A percentile compares a stretch with the other conserved stretches of the same genome.
These are phyloP conservation scores for Oscheius sp. DNA, from an alignment of 2,888 invertebrate species.

Conservation along the genomic window DNA sequence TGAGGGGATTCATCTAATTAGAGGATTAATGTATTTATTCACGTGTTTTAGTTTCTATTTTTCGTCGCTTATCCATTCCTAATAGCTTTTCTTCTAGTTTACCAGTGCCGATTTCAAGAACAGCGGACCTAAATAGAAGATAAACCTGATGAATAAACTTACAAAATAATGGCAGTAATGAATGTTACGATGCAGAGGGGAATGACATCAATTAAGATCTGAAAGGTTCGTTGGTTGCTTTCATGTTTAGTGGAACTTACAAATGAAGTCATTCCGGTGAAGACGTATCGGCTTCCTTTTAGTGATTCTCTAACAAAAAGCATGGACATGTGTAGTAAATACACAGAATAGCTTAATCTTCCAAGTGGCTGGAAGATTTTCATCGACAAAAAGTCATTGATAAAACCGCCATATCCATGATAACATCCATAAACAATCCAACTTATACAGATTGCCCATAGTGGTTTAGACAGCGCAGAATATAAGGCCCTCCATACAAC, in stretches of 20 bases:
- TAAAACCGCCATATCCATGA: slow-evolving; percentile 9
- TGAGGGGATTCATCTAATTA: not conserved
- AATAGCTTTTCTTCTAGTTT: slow-evolving; percentile 18
- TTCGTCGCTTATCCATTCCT: slow-evolving; percentile 14
- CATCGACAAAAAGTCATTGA: slow-evolving; percentile 15
- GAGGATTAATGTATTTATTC: not conserved
- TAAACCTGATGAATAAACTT: not conserved
- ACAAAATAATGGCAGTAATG: slow-evolving; percentile 1
- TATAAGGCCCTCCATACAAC: slow-evolving; percentile 2
- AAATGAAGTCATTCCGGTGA: not conserved
- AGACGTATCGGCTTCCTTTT: slow-evolving; percentile 1
- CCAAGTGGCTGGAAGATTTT: slow-evolving; percentile 17
- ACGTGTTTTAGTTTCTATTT: not conserved
- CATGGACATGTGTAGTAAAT: slow-evolving; percentile 18
- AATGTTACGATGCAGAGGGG: slow-evolving; percentile 7
- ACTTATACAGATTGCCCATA: slow-evolving; percentile 6
- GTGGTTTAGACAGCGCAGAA: slow-evolving; percentile 9
- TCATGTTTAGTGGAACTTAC: not conserved
- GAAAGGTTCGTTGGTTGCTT: not conserved
- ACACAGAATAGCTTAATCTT: slow-evolving; percentile 11
- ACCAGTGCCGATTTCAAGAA: slow-evolving; percentile 19
- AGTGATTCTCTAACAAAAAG: slow-evolving; percentile 11
- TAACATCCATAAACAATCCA: slow-evolving; percentile 7
- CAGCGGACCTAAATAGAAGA: slow-evolving; percentile 7
- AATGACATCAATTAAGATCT: slow-evolving; percentile 10